phyloP scores from a whole-genome alignment of 2,888 invertebrate genomes.

The Acanthoscelides obtectus region DNA sequence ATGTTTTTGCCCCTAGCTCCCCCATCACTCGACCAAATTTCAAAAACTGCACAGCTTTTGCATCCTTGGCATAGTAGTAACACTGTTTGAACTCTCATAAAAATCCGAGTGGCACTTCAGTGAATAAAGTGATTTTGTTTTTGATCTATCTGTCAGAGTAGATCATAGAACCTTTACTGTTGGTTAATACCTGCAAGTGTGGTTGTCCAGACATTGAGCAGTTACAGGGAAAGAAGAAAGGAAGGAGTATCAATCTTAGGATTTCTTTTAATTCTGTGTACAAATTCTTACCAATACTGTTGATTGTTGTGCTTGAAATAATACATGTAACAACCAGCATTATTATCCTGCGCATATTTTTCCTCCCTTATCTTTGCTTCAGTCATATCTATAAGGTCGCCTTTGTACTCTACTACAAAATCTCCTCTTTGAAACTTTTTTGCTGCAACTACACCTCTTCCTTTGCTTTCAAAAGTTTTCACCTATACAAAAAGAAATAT shows the following conservation, averaged over 20 bases:
- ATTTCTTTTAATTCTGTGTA: background rate
- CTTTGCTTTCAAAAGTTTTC: constrained; percentile 76
- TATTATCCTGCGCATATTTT: constrained; percentile 78
- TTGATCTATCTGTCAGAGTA: too few relatives aligned
- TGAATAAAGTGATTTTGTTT: background rate
- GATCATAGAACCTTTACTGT: too few relatives aligned
- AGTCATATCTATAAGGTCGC: constrained; percentile 80
- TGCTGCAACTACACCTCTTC: constrained; percentile 85
- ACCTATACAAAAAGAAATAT: constrained; percentile 54
- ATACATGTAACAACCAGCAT: constrained; percentile 98
- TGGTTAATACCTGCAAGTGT: too few relatives aligned
- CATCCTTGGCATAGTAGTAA: too few relatives aligned
- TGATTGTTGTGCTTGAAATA: constrained; percentile 89
- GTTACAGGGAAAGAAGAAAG: too few relatives aligned
- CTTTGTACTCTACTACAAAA: constrained; percentile 95
- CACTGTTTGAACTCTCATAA: too few relatives aligned
- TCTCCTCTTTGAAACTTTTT: constrained; percentile 80
- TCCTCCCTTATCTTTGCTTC: constrained; percentile 81
- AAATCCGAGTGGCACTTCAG: too few relatives aligned
- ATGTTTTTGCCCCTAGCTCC: too few relatives aligned
- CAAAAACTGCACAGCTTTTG: too few relatives aligned
- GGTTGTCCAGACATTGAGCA: too few relatives aligned
- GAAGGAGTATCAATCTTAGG: too few relatives aligned
- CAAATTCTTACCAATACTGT: constrained; percentile 78
- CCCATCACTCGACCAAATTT: too few relatives aligned